Conservation (phyloP, 2,888 invertebrate genomes). For the Isoperla grammatica region DNA sequence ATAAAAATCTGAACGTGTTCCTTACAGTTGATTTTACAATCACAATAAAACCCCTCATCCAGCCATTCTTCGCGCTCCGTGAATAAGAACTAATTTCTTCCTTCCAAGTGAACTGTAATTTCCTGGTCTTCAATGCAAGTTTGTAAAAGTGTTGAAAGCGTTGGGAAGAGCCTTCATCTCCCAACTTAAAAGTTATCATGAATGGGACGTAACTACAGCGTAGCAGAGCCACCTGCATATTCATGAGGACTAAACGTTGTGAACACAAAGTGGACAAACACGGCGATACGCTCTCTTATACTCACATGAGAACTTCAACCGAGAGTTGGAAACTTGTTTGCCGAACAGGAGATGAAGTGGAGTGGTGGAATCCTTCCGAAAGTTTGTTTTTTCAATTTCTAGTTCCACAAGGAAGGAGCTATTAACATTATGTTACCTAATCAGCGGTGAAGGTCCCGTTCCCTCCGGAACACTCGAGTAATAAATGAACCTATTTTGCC, state of each 20-base stretch:
- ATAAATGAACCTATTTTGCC: constrained; percentile 29
- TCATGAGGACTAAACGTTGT: constrained; percentile 12
- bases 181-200: constrained; percentile 27
- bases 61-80: constrained; percentile 21
- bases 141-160: constrained; percentile 23
- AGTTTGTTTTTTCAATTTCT: too few species aligned
- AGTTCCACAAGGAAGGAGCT: background rate
- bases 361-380: too few species aligned
- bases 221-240: constrained; percentile 3
- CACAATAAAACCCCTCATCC: constrained; percentile 31
- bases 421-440: constrained; percentile 2
- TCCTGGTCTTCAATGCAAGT: constrained; percentile 28
- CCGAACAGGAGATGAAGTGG: too few species aligned
- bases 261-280: constrained; percentile 9
- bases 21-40: constrained; percentile 29
- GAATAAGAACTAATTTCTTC: constrained; percentile 30
- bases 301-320: background rate
- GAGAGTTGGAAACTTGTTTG: too few species aligned
- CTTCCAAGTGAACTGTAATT: constrained; percentile 27
- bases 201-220: constrained; percentile 28
- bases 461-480: constrained; percentile 22
- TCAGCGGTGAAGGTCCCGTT: constrained; percentile 7
- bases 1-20: constrained; percentile 22
- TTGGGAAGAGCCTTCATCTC: constrained; percentile 6
- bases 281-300: background rate